These are phyloP conservation scores for Ephydatia muelleri DNA, from an alignment of 37 sponge, comb jelly and placozoan species.

Conservation along the genomic window DNA sequence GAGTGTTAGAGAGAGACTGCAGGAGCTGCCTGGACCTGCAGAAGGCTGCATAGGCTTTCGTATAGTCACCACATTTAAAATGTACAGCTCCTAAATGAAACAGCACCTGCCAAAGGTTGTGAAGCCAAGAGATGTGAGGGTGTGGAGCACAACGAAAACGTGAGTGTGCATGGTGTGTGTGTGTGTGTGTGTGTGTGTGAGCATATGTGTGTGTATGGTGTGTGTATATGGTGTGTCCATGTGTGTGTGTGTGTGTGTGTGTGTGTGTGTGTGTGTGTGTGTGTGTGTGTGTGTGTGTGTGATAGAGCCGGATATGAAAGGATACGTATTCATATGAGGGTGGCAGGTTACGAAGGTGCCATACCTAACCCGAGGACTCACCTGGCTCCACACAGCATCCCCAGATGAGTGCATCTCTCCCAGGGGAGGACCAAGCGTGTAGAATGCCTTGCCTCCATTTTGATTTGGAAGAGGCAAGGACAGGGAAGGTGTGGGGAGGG, in stretches of 20 bases:
- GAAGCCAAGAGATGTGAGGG: too few species aligned
- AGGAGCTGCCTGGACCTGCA: slow-evolving; percentile 9
- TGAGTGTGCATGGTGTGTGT: too few species aligned
- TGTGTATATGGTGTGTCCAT: not conserved
- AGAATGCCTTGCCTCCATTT: too few species aligned
- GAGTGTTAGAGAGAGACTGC: not conserved
- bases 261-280: too few species aligned
- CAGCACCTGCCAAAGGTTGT: too few species aligned
- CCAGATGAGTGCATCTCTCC: not conserved
- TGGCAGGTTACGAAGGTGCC: not conserved
- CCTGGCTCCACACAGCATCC: not conserved
- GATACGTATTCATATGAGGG: slow-evolving; percentile 9
- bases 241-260: not conserved
- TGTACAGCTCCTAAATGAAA: slow-evolving; percentile 48
- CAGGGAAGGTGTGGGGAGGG: not conserved
- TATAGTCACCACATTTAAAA: slow-evolving; percentile 40
- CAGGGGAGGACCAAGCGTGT: not conserved
- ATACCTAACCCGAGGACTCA: not conserved
- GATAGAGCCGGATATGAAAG: too few species aligned
- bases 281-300: too few species aligned
- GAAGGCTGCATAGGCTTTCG: slow-evolving; percentile 10
- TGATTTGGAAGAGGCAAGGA: not conserved
- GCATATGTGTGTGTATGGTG: not conserved
- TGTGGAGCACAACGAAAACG: too few species aligned
- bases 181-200: not conserved